Conservation (phyloP, 2,113 vertebrate species). For the Plecturocebus donacophilus region DNA sequence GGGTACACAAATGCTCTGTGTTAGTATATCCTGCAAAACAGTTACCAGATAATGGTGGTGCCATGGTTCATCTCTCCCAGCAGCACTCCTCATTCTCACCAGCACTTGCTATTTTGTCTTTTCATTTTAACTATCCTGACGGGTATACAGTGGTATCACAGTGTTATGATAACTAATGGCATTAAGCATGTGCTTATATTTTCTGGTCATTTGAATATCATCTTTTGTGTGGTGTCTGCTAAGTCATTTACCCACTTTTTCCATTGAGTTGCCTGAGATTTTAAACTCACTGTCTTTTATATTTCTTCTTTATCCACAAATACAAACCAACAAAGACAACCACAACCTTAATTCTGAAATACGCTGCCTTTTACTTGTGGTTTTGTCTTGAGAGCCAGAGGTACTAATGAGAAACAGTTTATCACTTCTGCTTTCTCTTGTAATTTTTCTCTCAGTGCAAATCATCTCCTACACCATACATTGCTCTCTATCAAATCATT, state of each 20-base stretch:
- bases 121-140: neutral
- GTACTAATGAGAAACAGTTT: neutral
- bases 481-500: neutral
- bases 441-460: neutral
- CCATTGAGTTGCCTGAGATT: neutral
- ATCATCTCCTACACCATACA: neutral
- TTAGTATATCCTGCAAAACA: neutral
- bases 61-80: neutral
- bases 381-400: neutral
- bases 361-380: neutral
- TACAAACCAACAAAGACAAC: neutral
- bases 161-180: no score
- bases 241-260: neutral
- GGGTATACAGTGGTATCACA: no score
- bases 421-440: neutral
- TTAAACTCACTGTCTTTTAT: neutral
- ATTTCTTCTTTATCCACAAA: neutral
- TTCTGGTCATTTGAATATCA: neutral
- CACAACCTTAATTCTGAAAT: neutral
- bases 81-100: neutral
- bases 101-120: neutral
- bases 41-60: neutral
- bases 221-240: neutral
- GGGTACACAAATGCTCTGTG: neutral
- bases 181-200: neutral